Evolutionary conservation across 2,113 vertebrate species (phyloP).

Genomic region (Tragelaphus imberbis): DNA sequence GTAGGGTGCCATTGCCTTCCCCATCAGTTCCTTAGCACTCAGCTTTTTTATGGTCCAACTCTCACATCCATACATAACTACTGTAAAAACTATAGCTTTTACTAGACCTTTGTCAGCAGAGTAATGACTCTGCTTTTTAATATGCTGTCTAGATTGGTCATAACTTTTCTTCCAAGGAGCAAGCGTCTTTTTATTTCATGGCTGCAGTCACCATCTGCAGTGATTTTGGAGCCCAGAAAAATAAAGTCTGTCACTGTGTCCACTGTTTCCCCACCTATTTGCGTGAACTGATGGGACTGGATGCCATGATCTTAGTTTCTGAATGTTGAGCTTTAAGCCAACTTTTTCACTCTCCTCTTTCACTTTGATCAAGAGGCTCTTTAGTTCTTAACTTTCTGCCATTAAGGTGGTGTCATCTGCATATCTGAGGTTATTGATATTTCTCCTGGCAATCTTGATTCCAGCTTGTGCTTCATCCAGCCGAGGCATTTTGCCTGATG

Average conservation of each 20-base stretch:
- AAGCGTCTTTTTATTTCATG: background rate
- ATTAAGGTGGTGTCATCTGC: too few relatives aligned
- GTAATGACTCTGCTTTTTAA: background rate
- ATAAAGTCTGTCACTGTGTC: background rate
- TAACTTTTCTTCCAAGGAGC: background rate
- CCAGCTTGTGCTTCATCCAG: background rate
- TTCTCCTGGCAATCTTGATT: background rate
- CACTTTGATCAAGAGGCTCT: too few relatives aligned
- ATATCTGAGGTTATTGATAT: background rate
- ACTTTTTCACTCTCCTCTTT: too few relatives aligned
- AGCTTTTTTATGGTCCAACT: background rate
- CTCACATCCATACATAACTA: background rate
- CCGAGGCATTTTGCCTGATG: background rate
- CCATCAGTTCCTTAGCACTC: background rate
- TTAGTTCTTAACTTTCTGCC: too few relatives aligned
- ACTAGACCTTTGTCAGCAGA: background rate
- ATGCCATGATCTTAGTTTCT: background rate
- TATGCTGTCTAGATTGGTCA: background rate
- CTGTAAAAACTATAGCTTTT: background rate
- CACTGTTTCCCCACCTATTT: background rate
- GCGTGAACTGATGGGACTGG: background rate
- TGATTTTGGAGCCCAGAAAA: background rate
- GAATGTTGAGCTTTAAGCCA: background rate
- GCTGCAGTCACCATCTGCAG: background rate
- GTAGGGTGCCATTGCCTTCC: too few relatives aligned